A percentile compares a stretch with the other conserved stretches of the same genome.
Evolutionary conservation across 2,113 vertebrate genomes (phyloP).

Genomic region (Marmota flaviventris): DNA sequence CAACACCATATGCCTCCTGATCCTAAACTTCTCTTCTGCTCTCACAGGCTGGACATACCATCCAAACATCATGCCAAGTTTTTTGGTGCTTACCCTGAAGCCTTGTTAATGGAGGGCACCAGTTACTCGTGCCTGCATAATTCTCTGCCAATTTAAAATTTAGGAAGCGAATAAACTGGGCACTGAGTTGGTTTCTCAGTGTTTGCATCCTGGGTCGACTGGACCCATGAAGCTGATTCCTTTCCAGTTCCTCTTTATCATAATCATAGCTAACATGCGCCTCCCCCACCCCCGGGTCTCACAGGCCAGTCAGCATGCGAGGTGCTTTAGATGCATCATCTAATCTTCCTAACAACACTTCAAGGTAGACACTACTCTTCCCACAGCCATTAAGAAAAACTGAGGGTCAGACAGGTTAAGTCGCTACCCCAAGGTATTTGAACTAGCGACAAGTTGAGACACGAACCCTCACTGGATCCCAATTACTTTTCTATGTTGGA

Average conservation of each 20-base stretch:
- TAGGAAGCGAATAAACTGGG: background rate
- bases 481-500: background rate
- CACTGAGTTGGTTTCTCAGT: background rate
- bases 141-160: background rate
- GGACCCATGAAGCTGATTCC: background rate
- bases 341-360: background rate
- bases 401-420: no score
- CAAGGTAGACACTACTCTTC: no score
- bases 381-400: no score
- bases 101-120: no score
- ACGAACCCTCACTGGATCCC: no score
- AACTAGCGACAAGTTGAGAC: no score
- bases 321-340: no score
- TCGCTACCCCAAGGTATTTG: no score
- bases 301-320: background rate
- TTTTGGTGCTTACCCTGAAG: background rate
- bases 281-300: background rate
- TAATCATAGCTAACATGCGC: background rate
- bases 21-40: accelerated
- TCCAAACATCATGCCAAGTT: no score
- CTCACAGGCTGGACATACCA: background rate
- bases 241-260: background rate
- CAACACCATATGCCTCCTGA: background rate
- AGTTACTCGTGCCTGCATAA: background rate
- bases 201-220: background rate